Base-by-base conservation (phyloP, 2,888 invertebrate genomes). In the Platerodrilus igneus region DNA sequence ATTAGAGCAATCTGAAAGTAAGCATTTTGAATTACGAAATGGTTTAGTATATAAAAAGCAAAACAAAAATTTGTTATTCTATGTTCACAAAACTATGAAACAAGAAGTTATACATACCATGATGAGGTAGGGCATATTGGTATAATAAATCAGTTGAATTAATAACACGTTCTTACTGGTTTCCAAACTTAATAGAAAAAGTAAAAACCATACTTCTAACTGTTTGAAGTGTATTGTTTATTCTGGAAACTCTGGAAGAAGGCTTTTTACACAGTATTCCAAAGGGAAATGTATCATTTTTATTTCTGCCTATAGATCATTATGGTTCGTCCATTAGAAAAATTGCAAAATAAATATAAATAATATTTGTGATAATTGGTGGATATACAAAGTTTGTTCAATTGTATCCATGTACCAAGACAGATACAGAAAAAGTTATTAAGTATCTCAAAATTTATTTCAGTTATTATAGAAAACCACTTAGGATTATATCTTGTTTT, bases 221-320 rank as follows among this genome's bases (percentile, higher is more conserved):
- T 26, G 26, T 6, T 26, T 26, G 11, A 29, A 29, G 18, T 29
- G 29, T n/a, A 29, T 29, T 10, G 17, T 17, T 18, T 29, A 10
- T 29, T 16, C 29, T 17, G 18, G 17, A 6, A 29, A n/a, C 10
- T 17, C 11, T 10, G 17, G 9, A 16, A 16, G 29, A 29, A 16
- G 26, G 26, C 3, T 2, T 16, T 16, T 18, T 31, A 10, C 20
- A 31, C 13, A n/a, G 8, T 1, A 11, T 20, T 3, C 19, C 18
- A n/a, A 31, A 20, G 13, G 31, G 31, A 11, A 20, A 31, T 6
- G 20, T 9, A 4, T 20, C 31, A 3, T 31, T 31, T 31, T 13
- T 11, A 9, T 20, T 10, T 11, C 3, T 31, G 18, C 31, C 18
- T n/a, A 31, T 18, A 16, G 31, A 31, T 14, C 15, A 28, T 11